These are phyloP conservation scores for Microplitis manilae DNA, from an alignment of 2,888 invertebrate species.

Conservation along the genomic window DNA sequence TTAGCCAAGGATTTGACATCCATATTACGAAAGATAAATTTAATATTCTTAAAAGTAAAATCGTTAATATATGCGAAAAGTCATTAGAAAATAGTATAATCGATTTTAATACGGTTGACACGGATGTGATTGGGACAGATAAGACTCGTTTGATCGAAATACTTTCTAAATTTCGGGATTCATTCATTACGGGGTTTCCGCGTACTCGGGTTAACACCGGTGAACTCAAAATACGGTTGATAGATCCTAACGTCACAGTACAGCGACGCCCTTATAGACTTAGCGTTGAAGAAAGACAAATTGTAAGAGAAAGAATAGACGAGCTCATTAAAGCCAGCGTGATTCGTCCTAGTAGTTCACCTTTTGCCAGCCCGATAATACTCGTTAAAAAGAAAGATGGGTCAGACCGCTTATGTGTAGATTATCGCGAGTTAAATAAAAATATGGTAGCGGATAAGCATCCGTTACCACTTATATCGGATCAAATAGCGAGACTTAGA, in stretches of 20 bases:
- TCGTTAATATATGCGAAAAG: slow-evolving; percentile 13
- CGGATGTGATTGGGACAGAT: slow-evolving; percentile 31
- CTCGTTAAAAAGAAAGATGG: neutral
- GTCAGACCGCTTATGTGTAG: neutral
- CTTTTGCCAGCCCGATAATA: slow-evolving; percentile 13
- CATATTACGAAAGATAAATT: slow-evolving; percentile 16
- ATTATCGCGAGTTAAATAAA: neutral
- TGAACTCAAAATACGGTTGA: slow-evolving; percentile 44
- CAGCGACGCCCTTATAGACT: slow-evolving; percentile 44
- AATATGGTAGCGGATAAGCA: neutral
- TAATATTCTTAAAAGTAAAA: neutral
- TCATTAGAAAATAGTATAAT: neutral
- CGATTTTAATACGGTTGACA: slow-evolving; percentile 34
- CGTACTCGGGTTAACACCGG: slow-evolving; percentile 43
- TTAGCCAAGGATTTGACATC: slow-evolving; percentile 19
- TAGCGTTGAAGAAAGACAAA: slow-evolving; percentile 31
- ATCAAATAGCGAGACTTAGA: neutral
- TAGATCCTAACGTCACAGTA: slow-evolving; percentile 42
- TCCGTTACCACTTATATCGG: neutral
- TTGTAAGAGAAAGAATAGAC: slow-evolving; percentile 39
- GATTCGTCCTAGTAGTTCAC: slow-evolving; percentile 49
- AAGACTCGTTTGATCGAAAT: slow-evolving; percentile 29
- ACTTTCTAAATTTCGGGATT: slow-evolving; percentile 21
- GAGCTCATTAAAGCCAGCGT: slow-evolving; percentile 42
- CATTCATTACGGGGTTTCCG: slow-evolving; percentile 38